Evolutionary conservation across 1,140 invertebrate species (phyloP).

Genomic region (Bombus vancouverensis): DNA sequence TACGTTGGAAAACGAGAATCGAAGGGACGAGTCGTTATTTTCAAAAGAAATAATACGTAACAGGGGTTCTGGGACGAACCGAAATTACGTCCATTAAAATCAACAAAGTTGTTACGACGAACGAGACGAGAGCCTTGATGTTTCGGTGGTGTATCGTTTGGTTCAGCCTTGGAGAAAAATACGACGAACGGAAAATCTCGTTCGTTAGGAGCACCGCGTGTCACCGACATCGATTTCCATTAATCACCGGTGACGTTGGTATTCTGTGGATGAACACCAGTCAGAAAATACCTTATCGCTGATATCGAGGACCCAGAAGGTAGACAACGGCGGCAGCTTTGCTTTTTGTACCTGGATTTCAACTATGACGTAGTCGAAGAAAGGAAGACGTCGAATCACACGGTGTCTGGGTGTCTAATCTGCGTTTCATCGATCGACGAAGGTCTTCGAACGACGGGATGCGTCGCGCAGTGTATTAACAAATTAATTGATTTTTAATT

Average conservation of each 20-base stretch:
- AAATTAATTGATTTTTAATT: no score
- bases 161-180: not conserved
- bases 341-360: not conserved
- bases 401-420: not conserved
- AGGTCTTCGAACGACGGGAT: not conserved
- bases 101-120: not conserved
- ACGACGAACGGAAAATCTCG: not conserved
- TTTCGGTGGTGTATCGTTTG: not conserved
- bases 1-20: not conserved
- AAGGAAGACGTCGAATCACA: no score
- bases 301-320: not conserved
- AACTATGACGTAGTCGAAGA: not conserved
- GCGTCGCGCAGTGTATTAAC: no score
- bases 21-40: not conserved
- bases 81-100: not conserved
- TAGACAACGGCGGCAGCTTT: not conserved
- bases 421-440: not conserved
- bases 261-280: not conserved
- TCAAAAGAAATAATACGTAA: not conserved
- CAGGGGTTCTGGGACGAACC: not conserved
- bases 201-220: not conserved
- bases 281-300: not conserved
- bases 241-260: not conserved
- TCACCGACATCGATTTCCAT: constrained; percentile 1
- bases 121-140: not conserved